Conservation (phyloP, 2,113 vertebrate species). For the Opisthocomus hoazin region DNA sequence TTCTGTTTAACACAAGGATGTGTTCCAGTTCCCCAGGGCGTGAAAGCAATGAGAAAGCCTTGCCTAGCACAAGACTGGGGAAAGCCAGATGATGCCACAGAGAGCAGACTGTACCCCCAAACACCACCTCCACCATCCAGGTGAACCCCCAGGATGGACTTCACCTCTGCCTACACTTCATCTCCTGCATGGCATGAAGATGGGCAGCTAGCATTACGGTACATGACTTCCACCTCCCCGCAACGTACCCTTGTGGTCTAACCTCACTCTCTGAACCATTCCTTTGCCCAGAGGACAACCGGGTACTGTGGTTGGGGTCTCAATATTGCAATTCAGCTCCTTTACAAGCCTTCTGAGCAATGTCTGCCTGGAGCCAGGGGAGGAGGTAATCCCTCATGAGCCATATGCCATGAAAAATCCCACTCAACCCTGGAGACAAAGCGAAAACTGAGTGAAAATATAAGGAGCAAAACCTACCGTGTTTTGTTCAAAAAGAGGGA, state of each 20-base stretch:
- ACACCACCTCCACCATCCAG: background rate
- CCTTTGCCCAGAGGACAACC: background rate
- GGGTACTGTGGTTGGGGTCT: background rate
- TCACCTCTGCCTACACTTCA: background rate
- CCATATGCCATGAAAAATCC: background rate
- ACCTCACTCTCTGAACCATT: background rate
- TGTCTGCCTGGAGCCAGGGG: background rate
- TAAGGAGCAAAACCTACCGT: background rate
- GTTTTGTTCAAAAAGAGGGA: background rate
- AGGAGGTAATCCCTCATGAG: background rate
- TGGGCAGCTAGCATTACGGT: too few species aligned
- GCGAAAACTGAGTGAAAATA: background rate
- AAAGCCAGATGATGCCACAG: background rate
- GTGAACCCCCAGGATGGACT: too few species aligned
- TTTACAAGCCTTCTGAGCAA: background rate
- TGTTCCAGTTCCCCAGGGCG: background rate
- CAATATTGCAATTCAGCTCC: background rate
- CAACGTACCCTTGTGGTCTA: rapidly evolving
- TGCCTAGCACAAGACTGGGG: background rate
- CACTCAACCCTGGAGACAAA: background rate
- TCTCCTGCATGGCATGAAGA: background rate
- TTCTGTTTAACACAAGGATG: background rate
- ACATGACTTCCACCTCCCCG: background rate
- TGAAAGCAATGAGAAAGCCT: background rate
- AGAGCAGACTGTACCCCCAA: background rate